Percentiles rank a stretch among this genome's conserved stretches.
Evolutionary conservation across 2,888 invertebrate genomes (phyloP).

Genomic region (Schizotus pectinicornis): DNA sequence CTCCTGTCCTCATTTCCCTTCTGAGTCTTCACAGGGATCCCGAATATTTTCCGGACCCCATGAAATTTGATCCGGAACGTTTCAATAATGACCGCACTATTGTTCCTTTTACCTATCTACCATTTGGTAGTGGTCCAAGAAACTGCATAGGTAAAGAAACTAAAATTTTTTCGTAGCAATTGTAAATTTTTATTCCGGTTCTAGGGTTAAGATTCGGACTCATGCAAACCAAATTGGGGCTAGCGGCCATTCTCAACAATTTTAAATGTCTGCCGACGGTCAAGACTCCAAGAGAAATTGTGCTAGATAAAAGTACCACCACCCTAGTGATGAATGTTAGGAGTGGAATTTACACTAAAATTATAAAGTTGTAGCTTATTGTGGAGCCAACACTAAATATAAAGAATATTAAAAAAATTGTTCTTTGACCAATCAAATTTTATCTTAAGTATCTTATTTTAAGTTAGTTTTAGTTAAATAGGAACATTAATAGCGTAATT

Average conservation of each 20-base stretch:
- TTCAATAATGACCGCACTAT: conserved; percentile 2
- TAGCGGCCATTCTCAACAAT: conserved; percentile 10
- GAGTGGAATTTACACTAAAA: conserved; percentile 10
- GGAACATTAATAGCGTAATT: no score
- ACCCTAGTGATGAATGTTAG: conserved; percentile 1
- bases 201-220: conserved; percentile 12
- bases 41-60: conserved; percentile 23
- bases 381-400: no score
- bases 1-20: conserved; percentile 14
- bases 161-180: not conserved
- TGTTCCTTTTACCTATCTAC: conserved; percentile 12
- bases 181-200: not conserved
- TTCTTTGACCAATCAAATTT: no score
- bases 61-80: conserved; percentile 26
- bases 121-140: conserved; percentile 20
- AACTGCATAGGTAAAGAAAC: conserved; percentile 19
- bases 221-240: conserved; percentile 12
- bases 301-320: conserved; percentile 1
- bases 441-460: no score
- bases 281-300: conserved; percentile 7
- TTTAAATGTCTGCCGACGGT: conserved; percentile 19
- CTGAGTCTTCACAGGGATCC: conserved; percentile 20
- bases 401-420: no score
- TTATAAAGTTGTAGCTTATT: conserved; percentile 4
- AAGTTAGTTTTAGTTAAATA: no score